Base-by-base conservation (phyloP, 2,797 vertebrate genomes). In the Onychomys leucogaster region DNA sequence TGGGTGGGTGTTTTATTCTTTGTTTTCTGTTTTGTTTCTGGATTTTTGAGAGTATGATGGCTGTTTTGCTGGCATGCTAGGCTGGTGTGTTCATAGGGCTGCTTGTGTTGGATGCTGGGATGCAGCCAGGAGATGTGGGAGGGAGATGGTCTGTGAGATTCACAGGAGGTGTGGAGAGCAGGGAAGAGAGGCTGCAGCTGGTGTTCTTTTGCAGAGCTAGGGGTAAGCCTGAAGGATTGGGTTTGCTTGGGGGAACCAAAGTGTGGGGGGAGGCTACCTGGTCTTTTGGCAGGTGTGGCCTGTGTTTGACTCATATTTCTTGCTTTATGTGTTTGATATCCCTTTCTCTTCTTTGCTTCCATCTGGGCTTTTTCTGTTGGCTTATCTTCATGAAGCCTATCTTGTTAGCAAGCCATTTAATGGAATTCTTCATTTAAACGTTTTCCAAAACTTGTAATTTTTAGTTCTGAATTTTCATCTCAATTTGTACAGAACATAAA, bases 381-480 rank as follows among this genome's bases (percentile, higher is more conserved):
- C 43, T 82, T 94, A 52, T 83, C 25, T 29, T 81, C 46, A 61
- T 6, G 43, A 71, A 81, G 80, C 13, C 32, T 83, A 21, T 94
- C 59, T 91, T 96, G 73, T 19, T 94, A 34, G 41, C 80, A 89
- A 91, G 43, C 46, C 29, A 65, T 49, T 59, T 37, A 41, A 49
- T 89, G 6, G 57, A 89, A 7, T 61, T 97, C 65, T 80, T 90
- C 88, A 76, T 63, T 46, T 71, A 71, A 88, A 81, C 12, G 43
- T 49, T 95, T 75, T 41, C 37, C 76, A 69, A 95, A 49, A 49
- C 29, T 23, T 37, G 1, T 52, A 46, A 34, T 78, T 92, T 95
- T 86, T 2, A 11, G 25, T 86, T 90, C 76, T 97, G 19, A 23
- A 52, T 83, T 90, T 90, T 94, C n/a, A 27, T 65, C 43, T 55